A percentile compares a stretch with the other conserved stretches of the same genome.
These are phyloP conservation scores for Chymomyza fuscimana DNA, from an alignment of 2,888 invertebrate species.

Conservation along the genomic window DNA sequence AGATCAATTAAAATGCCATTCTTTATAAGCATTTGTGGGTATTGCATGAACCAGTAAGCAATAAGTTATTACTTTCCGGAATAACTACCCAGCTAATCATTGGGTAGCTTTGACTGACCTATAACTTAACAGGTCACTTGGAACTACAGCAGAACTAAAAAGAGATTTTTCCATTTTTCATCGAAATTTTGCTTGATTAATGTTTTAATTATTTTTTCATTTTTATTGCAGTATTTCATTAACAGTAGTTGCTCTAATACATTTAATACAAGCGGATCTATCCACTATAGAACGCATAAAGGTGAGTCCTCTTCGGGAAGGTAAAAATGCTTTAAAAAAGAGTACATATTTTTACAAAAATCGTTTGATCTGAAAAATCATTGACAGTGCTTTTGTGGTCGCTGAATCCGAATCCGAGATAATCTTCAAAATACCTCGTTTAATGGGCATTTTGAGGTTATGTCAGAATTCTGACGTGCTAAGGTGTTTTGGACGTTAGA, in stretches of 20 bases:
- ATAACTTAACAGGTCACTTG: not conserved
- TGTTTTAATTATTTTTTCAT: slow-evolving; percentile 22
- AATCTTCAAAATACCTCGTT: no score
- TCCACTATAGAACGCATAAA: slow-evolving; percentile 75
- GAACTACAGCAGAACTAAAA: not conserved
- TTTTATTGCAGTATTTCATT: slow-evolving; percentile 60
- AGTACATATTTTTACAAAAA: no score
- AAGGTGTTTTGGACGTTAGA: no score
- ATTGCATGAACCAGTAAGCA: not conserved
- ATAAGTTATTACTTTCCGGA: not conserved
- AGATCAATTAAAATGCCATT: slow-evolving; percentile 10
- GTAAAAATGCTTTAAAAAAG: no score
- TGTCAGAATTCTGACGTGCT: no score
- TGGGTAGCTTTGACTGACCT: not conserved
- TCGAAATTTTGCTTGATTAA: not conserved
- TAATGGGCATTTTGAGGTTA: no score
- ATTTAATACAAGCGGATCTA: slow-evolving; percentile 59
- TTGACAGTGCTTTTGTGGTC: no score
- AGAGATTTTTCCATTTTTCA: not conserved
- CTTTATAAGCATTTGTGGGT: not conserved
- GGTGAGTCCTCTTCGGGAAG: slow-evolving; percentile 47
- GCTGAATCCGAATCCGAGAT: no score
- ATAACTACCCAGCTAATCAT: not conserved
- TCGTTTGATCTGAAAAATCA: no score
- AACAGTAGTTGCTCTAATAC: slow-evolving; percentile 45